Base-by-base conservation (phyloP, 2,797 vertebrate genomes). In the Xiphorhynchus erythropygius region DNA sequence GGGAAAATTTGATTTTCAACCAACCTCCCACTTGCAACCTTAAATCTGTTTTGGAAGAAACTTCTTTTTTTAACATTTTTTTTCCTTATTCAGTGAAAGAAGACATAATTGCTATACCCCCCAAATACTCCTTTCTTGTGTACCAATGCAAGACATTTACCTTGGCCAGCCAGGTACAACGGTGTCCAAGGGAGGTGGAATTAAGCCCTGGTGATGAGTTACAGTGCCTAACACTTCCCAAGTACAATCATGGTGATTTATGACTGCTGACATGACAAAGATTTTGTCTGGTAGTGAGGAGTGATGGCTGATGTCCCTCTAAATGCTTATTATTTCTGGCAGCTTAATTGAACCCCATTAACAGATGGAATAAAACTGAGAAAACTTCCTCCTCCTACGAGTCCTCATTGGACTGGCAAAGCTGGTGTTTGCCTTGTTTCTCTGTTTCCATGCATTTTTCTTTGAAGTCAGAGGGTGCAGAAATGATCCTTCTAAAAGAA, bases 231-330 rank as follows among this genome's bases (percentile, higher is more conserved):
- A 84, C 44, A 52, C 70, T 88, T 88, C 87, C 94, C 69, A 78
- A 59, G 80, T 55, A 67, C 75, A 84, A 71, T 89, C 79, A 6
- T 69, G 25, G 57, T 81, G 95, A 96, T 94, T 97, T 96, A 94
- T 65, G 89, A 82, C 81, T 2, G 9, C 52, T 94, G 87, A 94
- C 81, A 87, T 37, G 69, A 79, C 24, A 83, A 95, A 89, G 96
- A 95, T 96, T 91, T 90, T 96, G 81, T 86, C 84, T 89, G 88
- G 82, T 86, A 81, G 59, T 27, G 68, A 97, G 90, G 80, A 96
- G 93, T 93, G 84, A 96, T 83, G 64, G 93, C 81, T 90, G 56
- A 83, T 64, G 73, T 96, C 90, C 88, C 57, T 81, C 28, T 75
- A 95, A 96, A 63, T 81, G 44, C 53, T 80, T 94, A 80, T 89